Evolutionary conservation across 1,140 invertebrate genomes (phyloP).

Genomic region (Drosophila kikkawai): DNA sequence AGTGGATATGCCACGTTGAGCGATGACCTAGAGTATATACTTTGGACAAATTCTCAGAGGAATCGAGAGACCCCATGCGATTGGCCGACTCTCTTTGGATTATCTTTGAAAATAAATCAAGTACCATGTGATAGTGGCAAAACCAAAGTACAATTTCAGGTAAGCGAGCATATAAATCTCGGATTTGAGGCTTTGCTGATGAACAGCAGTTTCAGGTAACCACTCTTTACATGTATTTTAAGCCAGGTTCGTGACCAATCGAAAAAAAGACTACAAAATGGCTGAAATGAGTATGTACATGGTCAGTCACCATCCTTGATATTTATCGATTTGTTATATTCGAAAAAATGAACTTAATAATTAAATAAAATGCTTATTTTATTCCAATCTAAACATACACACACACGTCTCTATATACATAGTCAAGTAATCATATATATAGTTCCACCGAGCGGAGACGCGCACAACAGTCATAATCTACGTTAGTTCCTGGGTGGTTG

Average conservation of each 20-base stretch:
- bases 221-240: neutral
- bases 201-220: neutral
- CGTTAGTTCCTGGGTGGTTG: slow-evolving; percentile 24
- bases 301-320: neutral
- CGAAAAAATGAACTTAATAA: slow-evolving; percentile 12
- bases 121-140: neutral
- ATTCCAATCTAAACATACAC: slow-evolving; percentile 46
- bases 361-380: slow-evolving; percentile 52
- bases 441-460: slow-evolving; percentile 27
- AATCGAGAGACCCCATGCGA: neutral
- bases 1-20: slow-evolving; percentile 33
- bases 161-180: neutral
- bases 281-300: neutral
- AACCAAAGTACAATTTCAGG: neutral
- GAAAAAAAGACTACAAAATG: neutral
- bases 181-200: neutral
- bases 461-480: slow-evolving; percentile 23
- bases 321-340: slow-evolving; percentile 34
- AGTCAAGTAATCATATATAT: slow-evolving; percentile 38
- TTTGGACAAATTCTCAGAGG: neutral
- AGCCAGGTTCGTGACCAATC: too few species aligned
- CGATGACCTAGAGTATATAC: neutral
- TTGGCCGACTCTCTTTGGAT: neutral
- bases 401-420: slow-evolving; percentile 35
- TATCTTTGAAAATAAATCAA: neutral